These are phyloP conservation scores for Hiodon tergisus DNA, from an alignment of 2,113 vertebrate species.

Conservation along the genomic window DNA sequence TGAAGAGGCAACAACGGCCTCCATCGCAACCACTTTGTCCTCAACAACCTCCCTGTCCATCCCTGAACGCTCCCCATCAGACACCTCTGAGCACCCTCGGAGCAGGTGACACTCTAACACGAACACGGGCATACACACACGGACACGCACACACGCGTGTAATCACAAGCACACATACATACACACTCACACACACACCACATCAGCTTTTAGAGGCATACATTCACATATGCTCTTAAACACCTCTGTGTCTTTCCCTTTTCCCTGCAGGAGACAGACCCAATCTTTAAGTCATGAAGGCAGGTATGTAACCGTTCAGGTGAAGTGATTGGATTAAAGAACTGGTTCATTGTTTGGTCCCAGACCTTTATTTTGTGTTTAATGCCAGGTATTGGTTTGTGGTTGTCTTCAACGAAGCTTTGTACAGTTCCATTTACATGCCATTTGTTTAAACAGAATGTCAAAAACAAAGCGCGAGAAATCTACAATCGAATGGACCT, in stretches of 20 bases:
- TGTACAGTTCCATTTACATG: no score
- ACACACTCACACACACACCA: background rate
- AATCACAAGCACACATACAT: background rate
- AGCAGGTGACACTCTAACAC: constrained; percentile 59
- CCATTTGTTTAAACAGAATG: no score
- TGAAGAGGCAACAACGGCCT: constrained; percentile 94
- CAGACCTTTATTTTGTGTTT: no score
- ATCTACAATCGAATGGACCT: no score
- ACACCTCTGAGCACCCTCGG: constrained; percentile 84
- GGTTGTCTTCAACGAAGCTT: no score
- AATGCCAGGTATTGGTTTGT: no score
- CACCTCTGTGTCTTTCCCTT: background rate
- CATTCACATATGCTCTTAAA: background rate
- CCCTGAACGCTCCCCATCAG: constrained; percentile 80
- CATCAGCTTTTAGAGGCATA: constrained; percentile 4
- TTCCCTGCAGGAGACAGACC: constrained; percentile 71
- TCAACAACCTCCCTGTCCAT: constrained; percentile 89
- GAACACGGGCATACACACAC: background rate
- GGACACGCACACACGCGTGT: no score
- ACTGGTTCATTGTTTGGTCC: no score
- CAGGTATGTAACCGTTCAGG: constrained; percentile 62
- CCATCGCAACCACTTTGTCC: constrained; percentile 91
- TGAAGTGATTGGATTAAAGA: no score
- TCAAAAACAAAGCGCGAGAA: no score
- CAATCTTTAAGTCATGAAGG: constrained; percentile 73